Evolutionary conservation across 2,113 vertebrate species (phyloP).

Genomic region (Chaetorhynchus papuensis): DNA sequence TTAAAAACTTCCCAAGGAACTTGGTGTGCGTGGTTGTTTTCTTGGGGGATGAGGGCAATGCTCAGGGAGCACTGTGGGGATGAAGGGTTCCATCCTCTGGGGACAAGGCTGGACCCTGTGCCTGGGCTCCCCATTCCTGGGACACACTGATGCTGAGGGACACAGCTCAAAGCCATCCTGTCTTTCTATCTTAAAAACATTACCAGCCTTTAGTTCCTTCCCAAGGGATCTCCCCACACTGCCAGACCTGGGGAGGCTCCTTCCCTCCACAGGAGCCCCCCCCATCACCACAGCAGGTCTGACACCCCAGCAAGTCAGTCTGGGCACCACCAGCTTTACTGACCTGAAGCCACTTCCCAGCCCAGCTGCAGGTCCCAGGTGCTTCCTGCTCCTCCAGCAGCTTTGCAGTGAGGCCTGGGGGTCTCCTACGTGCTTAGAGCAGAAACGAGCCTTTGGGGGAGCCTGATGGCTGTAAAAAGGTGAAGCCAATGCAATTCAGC

Average conservation of each 20-base stretch:
- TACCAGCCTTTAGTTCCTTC: neutral
- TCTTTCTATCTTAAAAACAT: no score
- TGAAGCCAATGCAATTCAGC: neutral
- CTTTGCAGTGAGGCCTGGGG: neutral
- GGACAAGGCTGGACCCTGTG: neutral
- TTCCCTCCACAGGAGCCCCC: neutral
- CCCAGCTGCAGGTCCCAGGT: neutral
- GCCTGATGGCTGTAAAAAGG: neutral
- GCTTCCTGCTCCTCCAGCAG: neutral
- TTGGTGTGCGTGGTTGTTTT: neutral
- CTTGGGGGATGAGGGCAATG: neutral
- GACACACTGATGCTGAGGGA: neutral
- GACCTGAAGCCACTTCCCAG: neutral
- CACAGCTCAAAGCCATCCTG: accelerated
- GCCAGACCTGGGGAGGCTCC: accelerated
- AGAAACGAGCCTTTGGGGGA: neutral
- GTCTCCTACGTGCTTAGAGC: accelerated
- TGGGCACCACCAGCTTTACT: neutral
- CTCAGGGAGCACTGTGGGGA: neutral
- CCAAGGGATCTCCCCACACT: neutral
- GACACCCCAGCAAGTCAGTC: accelerated
- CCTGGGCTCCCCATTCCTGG: accelerated
- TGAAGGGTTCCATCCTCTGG: accelerated
- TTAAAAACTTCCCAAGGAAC: slow-evolving; percentile 33
- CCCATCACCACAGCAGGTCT: neutral